A percentile compares a stretch with the other conserved stretches of the same genome.
Conservation (phyloP, 2,113 vertebrate genomes). For the Climacteris rufus region DNA sequence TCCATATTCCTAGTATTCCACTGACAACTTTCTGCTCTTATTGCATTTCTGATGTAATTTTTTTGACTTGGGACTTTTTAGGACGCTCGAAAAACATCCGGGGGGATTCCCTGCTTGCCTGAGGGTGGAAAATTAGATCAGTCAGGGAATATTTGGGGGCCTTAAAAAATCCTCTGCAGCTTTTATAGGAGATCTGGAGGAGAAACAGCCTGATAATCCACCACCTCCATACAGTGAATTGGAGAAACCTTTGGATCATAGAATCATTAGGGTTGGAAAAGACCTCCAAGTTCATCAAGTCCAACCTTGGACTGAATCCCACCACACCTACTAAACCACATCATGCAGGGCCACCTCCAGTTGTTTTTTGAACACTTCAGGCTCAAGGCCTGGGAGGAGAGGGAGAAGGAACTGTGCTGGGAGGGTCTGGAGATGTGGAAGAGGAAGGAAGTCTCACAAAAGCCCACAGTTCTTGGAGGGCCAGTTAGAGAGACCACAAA, state of each 20-base stretch:
- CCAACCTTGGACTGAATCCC: background rate
- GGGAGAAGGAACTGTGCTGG: background rate
- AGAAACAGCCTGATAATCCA: background rate
- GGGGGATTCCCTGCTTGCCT: background rate
- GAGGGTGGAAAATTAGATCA: background rate
- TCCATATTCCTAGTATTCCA: background rate
- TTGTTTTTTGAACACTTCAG: background rate
- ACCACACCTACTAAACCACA: background rate
- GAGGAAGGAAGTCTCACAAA: background rate
- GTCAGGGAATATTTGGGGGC: background rate
- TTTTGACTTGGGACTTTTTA: background rate
- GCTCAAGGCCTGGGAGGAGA: background rate
- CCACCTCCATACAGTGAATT: background rate
- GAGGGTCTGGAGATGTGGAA: background rate
- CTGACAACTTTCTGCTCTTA: background rate
- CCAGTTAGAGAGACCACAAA: background rate
- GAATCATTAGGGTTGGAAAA: background rate
- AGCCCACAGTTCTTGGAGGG: background rate
- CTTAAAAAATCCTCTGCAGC: background rate
- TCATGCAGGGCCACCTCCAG: background rate
- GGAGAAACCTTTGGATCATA: background rate
- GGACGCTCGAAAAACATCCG: background rate
- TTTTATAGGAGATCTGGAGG: background rate
- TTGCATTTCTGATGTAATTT: background rate
- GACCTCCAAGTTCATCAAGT: background rate